These are phyloP conservation scores for Conus ventricosus DNA, from an alignment of 1,140 invertebrate species.

Conservation along the genomic window DNA sequence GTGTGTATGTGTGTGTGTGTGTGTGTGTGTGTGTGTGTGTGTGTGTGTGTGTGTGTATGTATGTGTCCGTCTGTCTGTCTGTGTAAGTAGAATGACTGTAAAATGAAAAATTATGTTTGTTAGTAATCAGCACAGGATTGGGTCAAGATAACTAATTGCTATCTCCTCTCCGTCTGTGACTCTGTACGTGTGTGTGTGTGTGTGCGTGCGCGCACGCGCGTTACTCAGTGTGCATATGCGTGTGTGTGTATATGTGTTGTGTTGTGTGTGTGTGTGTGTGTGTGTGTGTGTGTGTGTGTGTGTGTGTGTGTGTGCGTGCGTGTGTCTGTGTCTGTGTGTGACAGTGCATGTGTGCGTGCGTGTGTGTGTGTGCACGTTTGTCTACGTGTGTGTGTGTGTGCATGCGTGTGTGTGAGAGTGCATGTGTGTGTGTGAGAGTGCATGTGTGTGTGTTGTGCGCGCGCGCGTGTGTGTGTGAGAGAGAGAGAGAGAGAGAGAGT, in stretches of 20 bases:
- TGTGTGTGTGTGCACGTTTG: no score
- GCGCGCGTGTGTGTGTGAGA: no score
- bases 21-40: constrained; percentile 25
- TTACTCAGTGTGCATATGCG: not conserved
- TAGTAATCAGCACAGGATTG: no score
- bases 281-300: not conserved
- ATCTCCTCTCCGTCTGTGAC: not conserved
- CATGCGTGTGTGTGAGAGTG: no score
- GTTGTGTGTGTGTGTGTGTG: not conserved
- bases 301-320: no score
- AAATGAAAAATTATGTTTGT: not conserved
- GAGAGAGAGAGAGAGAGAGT: no score
- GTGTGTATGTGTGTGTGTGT: constrained; percentile 19
- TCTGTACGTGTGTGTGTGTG: not conserved
- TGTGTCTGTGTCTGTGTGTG: no score
- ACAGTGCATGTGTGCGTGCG: not conserved
- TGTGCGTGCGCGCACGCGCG: not conserved
- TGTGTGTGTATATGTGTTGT: not conserved
- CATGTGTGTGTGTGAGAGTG: not conserved
- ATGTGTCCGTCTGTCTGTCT: not conserved
- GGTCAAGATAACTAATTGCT: no score
- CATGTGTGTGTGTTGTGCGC: no score
- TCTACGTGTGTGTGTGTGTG: not conserved
- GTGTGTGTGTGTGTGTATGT: constrained; percentile 7
- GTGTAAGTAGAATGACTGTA: not conserved